Evolutionary conservation across 2,888 invertebrate genomes (phyloP), one percentile per base, ranked within the genome.

Genomic region (Leptogaster cylindrica): DNA sequence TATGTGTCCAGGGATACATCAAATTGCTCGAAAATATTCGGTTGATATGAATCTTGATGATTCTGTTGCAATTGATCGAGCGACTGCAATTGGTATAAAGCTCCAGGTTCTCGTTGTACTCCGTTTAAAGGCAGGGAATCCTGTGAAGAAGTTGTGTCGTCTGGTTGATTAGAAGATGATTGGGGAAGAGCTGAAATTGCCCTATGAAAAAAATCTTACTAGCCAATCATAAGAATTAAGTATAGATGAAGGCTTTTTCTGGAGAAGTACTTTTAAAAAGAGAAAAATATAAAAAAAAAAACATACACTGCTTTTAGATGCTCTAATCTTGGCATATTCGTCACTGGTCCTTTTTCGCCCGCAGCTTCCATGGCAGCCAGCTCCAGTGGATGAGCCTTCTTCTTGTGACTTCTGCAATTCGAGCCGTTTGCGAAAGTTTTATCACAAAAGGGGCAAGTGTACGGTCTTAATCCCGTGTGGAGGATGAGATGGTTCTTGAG

Each of bases 341-440:
- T 76, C 0, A 74, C 74, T 3, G 74, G 74, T n/a, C 73, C 72
- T 27, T 74, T 73, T 20, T 75, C 77, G 0, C 81, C 81, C 2
- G 73, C 73, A 0, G 80, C 76, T 70, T 81, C 81, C 68, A 80
- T 76, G 10, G 77, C 80, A 0, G 80, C 81, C 66, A 81, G 69
- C 68, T 81, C 81, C 12, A 70, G 72, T 0, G 81, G 79, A 74
- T 81, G 81, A 0, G 77, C 69, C 50, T 79, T 79, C 23, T 79
- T 80, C 51, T 81, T 81, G 68, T 81, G 81, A 68, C 77, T 79
- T 6, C 81, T 75, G 66, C 81, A 81, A 71, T 81, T 81, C 8
- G 81, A 78, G 8, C 81, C 81, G 65, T 81, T 81, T 0, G 81
- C 76, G 69, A 81, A 81, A 2, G 79, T 76, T 65, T 76, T 77